Base-by-base conservation (phyloP, 2,888 invertebrate genomes). In the Dasysyrphus tricinctus region DNA sequence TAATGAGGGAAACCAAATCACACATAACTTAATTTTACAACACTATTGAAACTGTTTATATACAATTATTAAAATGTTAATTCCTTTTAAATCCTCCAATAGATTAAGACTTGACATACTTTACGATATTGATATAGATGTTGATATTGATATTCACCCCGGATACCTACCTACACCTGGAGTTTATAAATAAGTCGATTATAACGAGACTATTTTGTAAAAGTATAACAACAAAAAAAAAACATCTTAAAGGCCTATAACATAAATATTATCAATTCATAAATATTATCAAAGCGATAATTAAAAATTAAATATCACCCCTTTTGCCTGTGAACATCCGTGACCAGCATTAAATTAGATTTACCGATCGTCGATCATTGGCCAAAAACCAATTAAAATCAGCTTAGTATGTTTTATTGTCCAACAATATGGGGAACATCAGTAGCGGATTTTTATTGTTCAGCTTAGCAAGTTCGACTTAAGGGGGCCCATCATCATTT, bases 321-420 rank as follows among this genome's bases (percentile, higher is more conserved):
- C 73, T 74, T 24, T 77, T 63, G 59, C 80, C 69, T 57, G 57
- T 29, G 59, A 47, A 51, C 47, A 39, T 11, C 14, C 3, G n/a
- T n/a, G 29, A 7, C 61, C 32, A 73, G 82, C 89, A 89, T 89
- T 91, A 90, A 91, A 90, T 91, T 89, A 91, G 91, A 91, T 91
- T 91, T 91, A 91, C 75, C 81, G 89, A 89, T 89, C 91, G 90
- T 90, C 89, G 90, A 89, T 88, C 89, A 84, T 69, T 88, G 54
- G 67, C 67, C 80, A 73, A 81, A 70, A 56, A 16, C 57, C 86
- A 82, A 86, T 82, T 82, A 86, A 86, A 86, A 74, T 82, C 78
- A 78, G 81, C 85, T 85, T 74, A 85, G 77, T 19, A 77, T 86
- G 82, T 82, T 86, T 86, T 86, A 82, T 86, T 74, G 75, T 34